Conservation (phyloP, 1,140 invertebrate species). For the Colletes latitarsis region DNA sequence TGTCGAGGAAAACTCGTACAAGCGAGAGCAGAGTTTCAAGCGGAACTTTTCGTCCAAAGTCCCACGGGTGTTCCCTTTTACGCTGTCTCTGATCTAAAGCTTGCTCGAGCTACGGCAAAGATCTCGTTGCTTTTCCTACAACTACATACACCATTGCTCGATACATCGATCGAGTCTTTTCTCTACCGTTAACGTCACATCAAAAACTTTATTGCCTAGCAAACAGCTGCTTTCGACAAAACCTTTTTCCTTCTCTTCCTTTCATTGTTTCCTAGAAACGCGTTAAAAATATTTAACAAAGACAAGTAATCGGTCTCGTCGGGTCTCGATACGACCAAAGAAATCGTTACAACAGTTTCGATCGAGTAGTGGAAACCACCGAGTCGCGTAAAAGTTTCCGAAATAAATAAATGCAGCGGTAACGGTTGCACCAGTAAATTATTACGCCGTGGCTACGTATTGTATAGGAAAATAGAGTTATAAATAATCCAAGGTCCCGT, state of each 20-base stretch:
- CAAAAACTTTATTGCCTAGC: slow-evolving; percentile 1
- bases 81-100: slow-evolving; percentile 50
- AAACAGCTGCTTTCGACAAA: not conserved
- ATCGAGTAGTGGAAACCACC: too few relatives aligned
- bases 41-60: slow-evolving; percentile 59
- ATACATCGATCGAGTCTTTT: slow-evolving; percentile 5
- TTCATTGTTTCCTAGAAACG: not conserved
- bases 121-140: slow-evolving; percentile 59
- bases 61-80: slow-evolving; percentile 51
- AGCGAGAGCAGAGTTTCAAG: slow-evolving; percentile 50
- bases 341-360: too few relatives aligned
- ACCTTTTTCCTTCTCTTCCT: not conserved
- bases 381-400: not conserved
- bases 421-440: not conserved
- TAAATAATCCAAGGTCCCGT: slow-evolving; percentile 30
- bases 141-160: slow-evolving; percentile 36
- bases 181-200: not conserved
- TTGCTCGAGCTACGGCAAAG: slow-evolving; percentile 34
- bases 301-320: too few relatives aligned
- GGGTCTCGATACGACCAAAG: too few relatives aligned
- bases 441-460: slow-evolving; percentile 16
- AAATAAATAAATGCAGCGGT: slow-evolving; percentile 1
- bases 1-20: slow-evolving; percentile 40
- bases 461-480: slow-evolving; percentile 20
- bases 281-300: not conserved